Percentiles rank a stretch among this genome's conserved stretches.
These are phyloP conservation scores for Trypoxylus dichotomus DNA, from an alignment of 1,140 invertebrate species.

Conservation along the genomic window DNA sequence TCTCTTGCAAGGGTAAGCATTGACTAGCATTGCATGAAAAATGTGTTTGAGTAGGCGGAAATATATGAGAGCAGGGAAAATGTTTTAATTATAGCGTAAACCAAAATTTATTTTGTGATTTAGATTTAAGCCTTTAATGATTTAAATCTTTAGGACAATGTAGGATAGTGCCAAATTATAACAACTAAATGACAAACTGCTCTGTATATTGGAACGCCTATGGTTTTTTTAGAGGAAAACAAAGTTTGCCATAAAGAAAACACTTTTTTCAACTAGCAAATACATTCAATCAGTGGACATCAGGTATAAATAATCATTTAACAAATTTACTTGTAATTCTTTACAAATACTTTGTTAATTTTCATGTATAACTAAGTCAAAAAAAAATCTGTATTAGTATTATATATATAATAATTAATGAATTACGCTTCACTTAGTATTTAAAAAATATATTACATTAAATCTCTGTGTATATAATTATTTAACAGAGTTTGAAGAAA, in stretches of 20 bases:
- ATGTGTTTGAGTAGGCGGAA: not conserved
- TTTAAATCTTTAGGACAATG: not conserved
- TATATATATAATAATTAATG: conserved; percentile 3
- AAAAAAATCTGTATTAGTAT: not conserved
- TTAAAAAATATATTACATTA: not conserved
- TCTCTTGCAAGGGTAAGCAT: conserved; percentile 7
- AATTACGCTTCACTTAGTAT: conserved; percentile 11
- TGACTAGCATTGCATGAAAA: not conserved
- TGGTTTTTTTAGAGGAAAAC: not conserved
- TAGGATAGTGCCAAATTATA: not conserved
- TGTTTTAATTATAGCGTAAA: not conserved
- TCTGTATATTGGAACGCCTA: not conserved
- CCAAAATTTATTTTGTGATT: conserved; percentile 27
- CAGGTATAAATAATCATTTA: conserved; percentile 43
- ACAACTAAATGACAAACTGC: not conserved
- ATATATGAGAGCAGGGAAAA: conserved; percentile 23
- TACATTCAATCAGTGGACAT: conserved; percentile 50
- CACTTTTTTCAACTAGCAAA: conserved; percentile 46
- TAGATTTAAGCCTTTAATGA: not conserved
- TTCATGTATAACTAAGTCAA: not conserved
- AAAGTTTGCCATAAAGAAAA: conserved; percentile 17
- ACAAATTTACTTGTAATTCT: not conserved
- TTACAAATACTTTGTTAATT: not conserved
- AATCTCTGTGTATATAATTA: conserved; percentile 9
- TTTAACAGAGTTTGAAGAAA: not conserved